Conservation (phyloP, 2,797 vertebrate genomes). For the Enteromius thamalakanensis region DNA sequence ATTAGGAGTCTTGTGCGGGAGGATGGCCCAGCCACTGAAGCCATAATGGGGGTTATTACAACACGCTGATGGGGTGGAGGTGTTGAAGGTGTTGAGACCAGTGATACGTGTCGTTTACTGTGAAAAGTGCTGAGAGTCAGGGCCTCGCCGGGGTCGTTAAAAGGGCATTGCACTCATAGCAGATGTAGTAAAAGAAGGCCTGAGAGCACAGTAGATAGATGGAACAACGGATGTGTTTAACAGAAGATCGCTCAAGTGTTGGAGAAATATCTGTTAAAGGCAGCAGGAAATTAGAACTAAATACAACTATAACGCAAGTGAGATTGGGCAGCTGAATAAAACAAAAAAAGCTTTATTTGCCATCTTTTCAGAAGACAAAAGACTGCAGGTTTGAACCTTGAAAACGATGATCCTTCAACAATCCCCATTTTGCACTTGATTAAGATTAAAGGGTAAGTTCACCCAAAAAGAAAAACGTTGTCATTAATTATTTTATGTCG, state of each 20-base stretch:
- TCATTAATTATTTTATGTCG: too few relatives aligned
- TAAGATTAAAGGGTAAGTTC: not conserved
- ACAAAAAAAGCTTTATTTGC: not conserved
- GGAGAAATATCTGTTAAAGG: constrained; percentile 13
- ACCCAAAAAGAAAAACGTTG: too few relatives aligned
- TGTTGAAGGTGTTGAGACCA: constrained; percentile 77
- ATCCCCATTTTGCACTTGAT: not conserved
- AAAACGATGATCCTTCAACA: not conserved
- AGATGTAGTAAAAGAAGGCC: constrained; percentile 40
- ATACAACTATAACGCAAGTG: not conserved
- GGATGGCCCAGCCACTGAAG: constrained; percentile 61
- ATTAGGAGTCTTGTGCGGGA: constrained; percentile 54
- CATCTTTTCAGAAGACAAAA: not conserved
- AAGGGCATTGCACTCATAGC: constrained; percentile 69
- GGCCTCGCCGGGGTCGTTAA: constrained; percentile 72
- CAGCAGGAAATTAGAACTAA: not conserved
- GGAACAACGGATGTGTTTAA: not conserved
- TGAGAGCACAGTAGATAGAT: constrained; percentile 7
- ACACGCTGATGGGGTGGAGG: constrained; percentile 78
- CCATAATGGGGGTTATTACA: constrained; percentile 82
- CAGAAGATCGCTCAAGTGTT: constrained; percentile 2
- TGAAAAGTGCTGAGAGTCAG: constrained; percentile 69
- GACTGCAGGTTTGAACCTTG: not conserved
- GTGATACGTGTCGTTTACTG: constrained; percentile 79
- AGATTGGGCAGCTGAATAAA: not conserved